A percentile compares a stretch with the other conserved stretches of the same genome.
Conservation (phyloP, 1,140 invertebrate genomes). For the Drosophila sp. region DNA sequence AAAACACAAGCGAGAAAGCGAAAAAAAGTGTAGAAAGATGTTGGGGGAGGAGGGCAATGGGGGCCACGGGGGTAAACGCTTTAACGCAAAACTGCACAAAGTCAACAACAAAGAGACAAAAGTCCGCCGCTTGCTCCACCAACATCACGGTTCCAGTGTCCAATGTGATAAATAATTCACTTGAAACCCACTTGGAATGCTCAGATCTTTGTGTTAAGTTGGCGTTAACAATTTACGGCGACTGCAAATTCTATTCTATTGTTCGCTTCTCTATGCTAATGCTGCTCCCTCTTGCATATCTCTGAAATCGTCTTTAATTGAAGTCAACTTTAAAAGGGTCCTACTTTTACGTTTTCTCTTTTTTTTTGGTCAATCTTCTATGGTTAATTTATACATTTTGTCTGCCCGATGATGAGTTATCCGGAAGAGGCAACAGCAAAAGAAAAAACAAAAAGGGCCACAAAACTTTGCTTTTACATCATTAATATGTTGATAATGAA, state of each 20-base stretch:
- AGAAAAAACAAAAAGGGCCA: slow-evolving; percentile 7
- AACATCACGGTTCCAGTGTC: slow-evolving; percentile 11
- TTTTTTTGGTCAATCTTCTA: slow-evolving; percentile 2
- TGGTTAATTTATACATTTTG: slow-evolving; percentile 12
- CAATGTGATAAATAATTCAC: slow-evolving; percentile 66
- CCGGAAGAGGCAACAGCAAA: slow-evolving; percentile 3
- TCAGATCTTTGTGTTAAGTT: slow-evolving; percentile 34
- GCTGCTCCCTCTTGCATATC: neutral
- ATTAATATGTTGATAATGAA: slow-evolving; percentile 30
- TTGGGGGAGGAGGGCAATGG: neutral
- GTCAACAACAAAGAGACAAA: slow-evolving; percentile 47
- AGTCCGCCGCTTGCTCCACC: neutral
- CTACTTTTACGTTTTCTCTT: neutral
- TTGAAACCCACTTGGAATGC: slow-evolving; percentile 45
- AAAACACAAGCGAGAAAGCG: neutral
- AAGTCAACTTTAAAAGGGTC: slow-evolving; percentile 4
- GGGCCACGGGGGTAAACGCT: neutral
- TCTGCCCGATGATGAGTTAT: slow-evolving; percentile 10
- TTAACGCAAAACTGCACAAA: slow-evolving; percentile 32
- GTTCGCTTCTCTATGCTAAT: neutral
- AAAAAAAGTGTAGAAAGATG: neutral
- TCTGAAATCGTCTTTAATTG: slow-evolving; percentile 1
- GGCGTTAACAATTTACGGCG: slow-evolving; percentile 51
- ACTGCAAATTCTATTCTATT: slow-evolving; percentile 34
- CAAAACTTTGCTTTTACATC: slow-evolving; percentile 29